Evolutionary conservation across 2,797 vertebrate species (phyloP).

Genomic region (Gephyroberyx darwinii): DNA sequence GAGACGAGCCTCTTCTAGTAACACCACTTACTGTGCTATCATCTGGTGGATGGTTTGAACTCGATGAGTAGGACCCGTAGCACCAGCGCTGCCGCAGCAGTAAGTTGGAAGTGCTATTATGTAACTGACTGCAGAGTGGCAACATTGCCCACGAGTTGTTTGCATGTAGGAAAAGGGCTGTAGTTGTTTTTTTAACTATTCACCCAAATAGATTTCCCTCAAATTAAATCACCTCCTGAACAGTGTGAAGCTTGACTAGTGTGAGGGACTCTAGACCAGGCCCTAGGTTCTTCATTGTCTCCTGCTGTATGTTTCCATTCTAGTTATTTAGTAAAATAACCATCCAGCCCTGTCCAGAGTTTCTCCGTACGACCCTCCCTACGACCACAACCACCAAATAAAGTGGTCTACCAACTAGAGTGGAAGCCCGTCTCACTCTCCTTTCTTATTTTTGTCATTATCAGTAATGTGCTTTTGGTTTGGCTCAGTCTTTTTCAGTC

Average conservation of each 20-base stretch:
- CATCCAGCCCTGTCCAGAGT: neutral
- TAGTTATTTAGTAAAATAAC: constrained; percentile 11
- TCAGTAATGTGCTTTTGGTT: constrained; percentile 34
- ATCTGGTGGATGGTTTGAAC: too few relatives aligned
- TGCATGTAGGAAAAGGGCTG: too few relatives aligned
- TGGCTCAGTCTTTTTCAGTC: constrained; percentile 32
- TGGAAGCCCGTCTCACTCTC: constrained; percentile 20
- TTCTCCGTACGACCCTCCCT: neutral
- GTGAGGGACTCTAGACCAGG: neutral
- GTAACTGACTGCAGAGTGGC: too few relatives aligned
- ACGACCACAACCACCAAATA: constrained; percentile 48
- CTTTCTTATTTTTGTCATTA: constrained; percentile 42
- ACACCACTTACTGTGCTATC: too few relatives aligned
- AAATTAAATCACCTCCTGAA: neutral
- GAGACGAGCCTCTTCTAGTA: too few relatives aligned
- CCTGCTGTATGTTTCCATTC: neutral
- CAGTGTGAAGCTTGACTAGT: neutral
- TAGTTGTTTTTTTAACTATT: too few relatives aligned
- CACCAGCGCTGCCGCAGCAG: too few relatives aligned
- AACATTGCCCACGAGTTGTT: too few relatives aligned
- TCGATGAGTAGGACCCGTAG: too few relatives aligned
- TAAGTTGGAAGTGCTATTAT: too few relatives aligned
- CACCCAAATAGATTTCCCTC: too few relatives aligned
- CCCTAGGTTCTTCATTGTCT: neutral
- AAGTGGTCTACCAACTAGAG: constrained; percentile 29